Percentiles rank a stretch among this genome's conserved stretches.
Evolutionary conservation across 2,888 invertebrate genomes (phyloP).

Genomic region (Tenthredo mesomela): DNA sequence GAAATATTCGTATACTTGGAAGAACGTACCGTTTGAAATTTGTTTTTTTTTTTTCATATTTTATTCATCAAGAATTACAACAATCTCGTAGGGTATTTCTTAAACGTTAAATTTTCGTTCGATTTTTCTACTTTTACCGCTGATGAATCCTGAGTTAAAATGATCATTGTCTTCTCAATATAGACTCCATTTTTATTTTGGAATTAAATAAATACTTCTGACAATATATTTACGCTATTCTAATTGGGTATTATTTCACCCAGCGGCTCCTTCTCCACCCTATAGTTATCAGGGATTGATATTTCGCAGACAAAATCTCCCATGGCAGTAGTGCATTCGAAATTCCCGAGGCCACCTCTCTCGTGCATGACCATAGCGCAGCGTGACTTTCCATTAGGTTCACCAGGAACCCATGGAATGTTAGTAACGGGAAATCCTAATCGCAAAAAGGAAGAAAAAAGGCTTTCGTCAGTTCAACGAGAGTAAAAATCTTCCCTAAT

Average conservation of each 20-base stretch:
- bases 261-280: not conserved
- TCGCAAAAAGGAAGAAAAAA: not conserved
- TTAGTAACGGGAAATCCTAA: not conserved
- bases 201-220: not conserved
- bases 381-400: constrained; percentile 1
- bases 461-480: not conserved
- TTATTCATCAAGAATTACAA: no score
- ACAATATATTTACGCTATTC: not conserved
- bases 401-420: constrained; percentile 13
- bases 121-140: no score
- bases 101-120: no score
- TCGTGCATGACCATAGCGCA: constrained; percentile 21
- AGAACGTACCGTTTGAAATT: no score
- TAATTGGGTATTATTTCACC: not conserved
- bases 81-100: no score
- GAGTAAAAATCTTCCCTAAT: not conserved
- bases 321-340: not conserved
- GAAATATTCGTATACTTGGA: no score
- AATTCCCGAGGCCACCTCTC: constrained; percentile 29
- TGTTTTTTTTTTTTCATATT: no score
- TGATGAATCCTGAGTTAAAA: no score
- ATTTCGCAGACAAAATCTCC: constrained; percentile 33
- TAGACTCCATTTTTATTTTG: no score
- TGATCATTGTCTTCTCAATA: no score
- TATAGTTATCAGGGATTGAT: not conserved